Evolutionary conservation across 2,113 vertebrate genomes (phyloP).

Genomic region (Emydocephalus ijimae): DNA sequence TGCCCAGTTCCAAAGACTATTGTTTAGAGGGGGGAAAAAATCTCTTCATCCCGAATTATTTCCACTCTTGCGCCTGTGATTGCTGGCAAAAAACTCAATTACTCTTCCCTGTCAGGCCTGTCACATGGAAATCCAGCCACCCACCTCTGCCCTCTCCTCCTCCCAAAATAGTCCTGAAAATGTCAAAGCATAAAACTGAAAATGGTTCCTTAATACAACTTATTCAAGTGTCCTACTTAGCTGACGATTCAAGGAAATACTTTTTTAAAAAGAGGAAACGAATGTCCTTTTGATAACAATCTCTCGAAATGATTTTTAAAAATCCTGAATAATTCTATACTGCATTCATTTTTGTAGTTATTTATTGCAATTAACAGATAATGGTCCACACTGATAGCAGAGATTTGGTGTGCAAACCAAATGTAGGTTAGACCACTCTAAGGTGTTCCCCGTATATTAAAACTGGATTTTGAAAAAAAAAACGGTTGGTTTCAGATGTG

Average conservation of each 20-base stretch:
- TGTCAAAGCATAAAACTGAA: background rate
- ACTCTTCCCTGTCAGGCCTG: too few relatives aligned
- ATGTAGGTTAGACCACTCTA: background rate
- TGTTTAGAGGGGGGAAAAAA: accelerated
- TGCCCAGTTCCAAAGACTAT: background rate
- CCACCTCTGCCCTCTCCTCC: background rate
- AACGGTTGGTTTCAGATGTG: background rate
- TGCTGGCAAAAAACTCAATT: too few relatives aligned
- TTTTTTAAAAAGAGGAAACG: background rate
- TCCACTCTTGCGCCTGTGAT: background rate
- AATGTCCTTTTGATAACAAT: background rate
- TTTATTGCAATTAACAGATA: background rate
- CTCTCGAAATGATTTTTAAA: background rate
- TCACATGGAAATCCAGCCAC: too few relatives aligned
- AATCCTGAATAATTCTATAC: background rate
- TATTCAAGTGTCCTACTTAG: background rate
- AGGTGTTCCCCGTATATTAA: background rate
- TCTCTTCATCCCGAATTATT: background rate
- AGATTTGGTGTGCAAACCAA: background rate
- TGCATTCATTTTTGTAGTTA: background rate
- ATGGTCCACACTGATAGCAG: background rate
- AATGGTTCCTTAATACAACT: background rate
- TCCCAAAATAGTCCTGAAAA: background rate
- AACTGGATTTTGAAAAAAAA: background rate
- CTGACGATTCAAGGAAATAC: background rate